Conservation (phyloP, 2,113 vertebrate genomes). For the Cairina moschata region DNA sequence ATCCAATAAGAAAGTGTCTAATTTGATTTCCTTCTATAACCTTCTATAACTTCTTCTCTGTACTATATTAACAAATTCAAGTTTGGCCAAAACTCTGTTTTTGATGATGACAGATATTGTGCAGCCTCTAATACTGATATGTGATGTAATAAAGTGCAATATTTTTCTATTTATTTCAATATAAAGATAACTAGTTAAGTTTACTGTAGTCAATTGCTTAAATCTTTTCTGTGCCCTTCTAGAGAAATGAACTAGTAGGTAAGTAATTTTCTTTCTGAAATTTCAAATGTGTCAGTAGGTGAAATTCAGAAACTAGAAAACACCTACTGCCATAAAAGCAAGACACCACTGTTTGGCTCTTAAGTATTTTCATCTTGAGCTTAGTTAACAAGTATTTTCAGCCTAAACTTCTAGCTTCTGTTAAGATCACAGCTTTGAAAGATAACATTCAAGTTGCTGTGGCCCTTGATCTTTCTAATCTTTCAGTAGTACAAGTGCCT, state of each 20-base stretch:
- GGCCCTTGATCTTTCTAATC: too few species aligned
- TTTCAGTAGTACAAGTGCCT: too few species aligned
- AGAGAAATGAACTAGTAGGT: too few species aligned
- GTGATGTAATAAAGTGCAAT: background rate
- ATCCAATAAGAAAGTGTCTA: background rate
- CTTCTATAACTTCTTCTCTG: background rate
- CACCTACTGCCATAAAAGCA: background rate
- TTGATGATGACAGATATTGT: background rate
- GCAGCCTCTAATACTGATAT: background rate
- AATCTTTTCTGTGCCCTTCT: background rate
- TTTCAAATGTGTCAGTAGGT: background rate
- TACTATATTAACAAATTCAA: background rate
- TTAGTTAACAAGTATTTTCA: too few species aligned
- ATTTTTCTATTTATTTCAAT: background rate
- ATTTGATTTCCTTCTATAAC: background rate
- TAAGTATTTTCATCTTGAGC: background rate
- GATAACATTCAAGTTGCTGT: too few species aligned
- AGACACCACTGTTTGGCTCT: background rate
- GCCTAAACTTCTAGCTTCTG: too few species aligned
- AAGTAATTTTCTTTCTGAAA: background rate
- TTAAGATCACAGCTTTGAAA: too few species aligned
- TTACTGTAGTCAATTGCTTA: background rate
- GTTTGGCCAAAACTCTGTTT: background rate
- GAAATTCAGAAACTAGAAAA: background rate
- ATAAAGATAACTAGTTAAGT: background rate